Base-by-base conservation (phyloP, 1,140 invertebrate genomes). In the Dinoponera quadriceps region DNA sequence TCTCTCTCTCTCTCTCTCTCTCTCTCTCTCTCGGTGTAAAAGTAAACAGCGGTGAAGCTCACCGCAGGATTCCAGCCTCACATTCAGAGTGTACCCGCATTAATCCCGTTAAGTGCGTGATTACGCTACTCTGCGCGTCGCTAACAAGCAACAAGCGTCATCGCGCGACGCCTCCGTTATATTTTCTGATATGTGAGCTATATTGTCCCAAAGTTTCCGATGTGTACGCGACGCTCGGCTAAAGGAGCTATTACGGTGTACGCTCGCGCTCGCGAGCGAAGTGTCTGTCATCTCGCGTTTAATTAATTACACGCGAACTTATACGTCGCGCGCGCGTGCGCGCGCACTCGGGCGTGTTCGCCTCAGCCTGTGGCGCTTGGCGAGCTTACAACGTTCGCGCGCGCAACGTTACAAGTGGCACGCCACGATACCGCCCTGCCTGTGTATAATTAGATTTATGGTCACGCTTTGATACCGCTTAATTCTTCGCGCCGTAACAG, bases 271-370 rank as follows among this genome's bases (percentile, higher is more conserved):
- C n/a, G n/a, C 51, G 51, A 54, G 51, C 65, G 14, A 80, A 80
- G 75, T 80, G 75, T 80, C 75, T 80, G 65, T 80, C 75, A 80
- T 80, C 75, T 71, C 51, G 75, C 75, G 65, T 80, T 80, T 80
- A 80, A 80, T 80, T 80, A 80, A 80, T 80, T 80, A 71, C 65
- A 80, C 65, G 75, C 54, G 51, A 80, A 80, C 75, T 80, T 80
- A 80, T 9, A 80, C 65, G 51, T 80, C 63, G 75, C 75, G 75
- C 75, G 55, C 16, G 49, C 75, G 75, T 9, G 55, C 63, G 75
- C 75, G 75, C 75, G 55, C 16, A 27, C 75, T 63, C 38, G 55
- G 20, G 49, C 75, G 75, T 78, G 65, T 80, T 80, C 59, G 65
- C 66, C 51, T 49, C 57, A n/a, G 38, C 33, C 69, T 27, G 20